Base-by-base conservation (phyloP, 2,888 invertebrate genomes). In the Brenthis hecate region DNA sequence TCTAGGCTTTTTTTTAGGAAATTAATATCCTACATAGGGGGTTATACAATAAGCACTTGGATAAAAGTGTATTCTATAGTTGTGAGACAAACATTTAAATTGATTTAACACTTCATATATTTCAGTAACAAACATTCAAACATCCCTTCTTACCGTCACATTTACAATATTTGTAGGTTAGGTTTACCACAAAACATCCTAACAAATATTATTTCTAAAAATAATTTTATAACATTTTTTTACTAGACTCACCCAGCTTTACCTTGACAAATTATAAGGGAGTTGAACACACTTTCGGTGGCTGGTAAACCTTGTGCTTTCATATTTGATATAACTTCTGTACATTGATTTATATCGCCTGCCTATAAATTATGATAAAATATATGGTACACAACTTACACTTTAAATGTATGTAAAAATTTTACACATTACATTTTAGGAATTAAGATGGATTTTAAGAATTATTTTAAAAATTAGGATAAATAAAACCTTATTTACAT, bases 291-390 rank as follows among this genome's bases (percentile, higher is more conserved):
- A 68, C 84, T 86, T 76, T 94, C 94, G n/a, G 93, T 94, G 0
- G 94, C 86, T 0, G 94, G 83, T 56, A 94, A 81, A 1, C 86
- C 86, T 19, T 86, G 84, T 1, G 88, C 78, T 75, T 95, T 95
- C 94, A 96, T 95, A 58, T 94, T 92, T 2, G 93, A 85, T 66
- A 96, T 85, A 6, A 96, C 86, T 76, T 93, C 92, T 14, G 91
- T 85, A 0, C 94, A 92, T 77, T 94, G 93, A 48, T 93, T 88
- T 19, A 94, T 80, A 76, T 95, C 93, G 14, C 95, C 95, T 8
- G 82, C 86, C 93, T 92, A 69, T 76, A 4, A 82, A 65, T 11
- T 4, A 19, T 32, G 43, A 50, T 3, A 43, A 19, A 14, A 54
- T 32, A 57, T 57, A 23, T 5, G 36, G 8, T 36, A 36, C 8